A percentile compares a stretch with the other conserved stretches of the same genome.
These are phyloP conservation scores for Acrocyrtus sp. DNA, from an alignment of 2,888 invertebrate genomes.

Conservation along the genomic window DNA sequence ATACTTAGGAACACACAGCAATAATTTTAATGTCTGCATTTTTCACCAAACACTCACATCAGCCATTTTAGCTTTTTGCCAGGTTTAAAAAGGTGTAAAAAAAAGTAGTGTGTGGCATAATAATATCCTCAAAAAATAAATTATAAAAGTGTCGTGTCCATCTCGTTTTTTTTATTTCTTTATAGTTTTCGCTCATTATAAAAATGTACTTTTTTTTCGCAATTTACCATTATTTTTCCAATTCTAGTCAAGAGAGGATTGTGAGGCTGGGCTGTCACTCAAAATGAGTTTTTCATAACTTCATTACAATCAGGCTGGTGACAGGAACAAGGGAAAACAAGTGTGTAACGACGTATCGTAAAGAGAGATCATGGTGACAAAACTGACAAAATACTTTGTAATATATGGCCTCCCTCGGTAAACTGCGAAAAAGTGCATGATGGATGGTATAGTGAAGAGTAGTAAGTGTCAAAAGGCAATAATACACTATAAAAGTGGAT, in stretches of 20 bases:
- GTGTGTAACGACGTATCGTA: constrained; percentile 3
- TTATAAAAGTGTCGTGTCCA: not conserved
- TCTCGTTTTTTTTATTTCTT: constrained; percentile 1
- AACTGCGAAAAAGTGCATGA: too few relatives aligned
- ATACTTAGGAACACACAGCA: too few relatives aligned
- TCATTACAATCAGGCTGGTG: constrained; percentile 18
- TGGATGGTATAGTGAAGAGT: too few relatives aligned
- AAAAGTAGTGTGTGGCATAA: not conserved
- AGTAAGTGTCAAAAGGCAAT: too few relatives aligned
- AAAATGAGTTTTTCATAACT: constrained; percentile 14
- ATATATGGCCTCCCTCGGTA: too few relatives aligned
- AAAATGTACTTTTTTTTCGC: not conserved
- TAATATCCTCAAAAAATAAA: not conserved
- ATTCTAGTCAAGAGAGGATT: too few relatives aligned
- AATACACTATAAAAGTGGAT: too few relatives aligned
- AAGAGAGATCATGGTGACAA: constrained; percentile 23
- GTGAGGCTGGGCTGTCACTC: not conserved
- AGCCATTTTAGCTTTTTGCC: too few relatives aligned
- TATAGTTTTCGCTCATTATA: not conserved
- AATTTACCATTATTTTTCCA: not conserved
- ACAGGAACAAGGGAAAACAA: not conserved
- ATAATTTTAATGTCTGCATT: too few relatives aligned
- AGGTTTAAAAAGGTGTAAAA: not conserved
- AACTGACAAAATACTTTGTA: too few relatives aligned
- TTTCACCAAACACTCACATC: too few relatives aligned